Evolutionary conservation across 2,888 invertebrate genomes (phyloP), one percentile per base, ranked within the genome.

Genomic region (Pharmacophagus antenor): DNA sequence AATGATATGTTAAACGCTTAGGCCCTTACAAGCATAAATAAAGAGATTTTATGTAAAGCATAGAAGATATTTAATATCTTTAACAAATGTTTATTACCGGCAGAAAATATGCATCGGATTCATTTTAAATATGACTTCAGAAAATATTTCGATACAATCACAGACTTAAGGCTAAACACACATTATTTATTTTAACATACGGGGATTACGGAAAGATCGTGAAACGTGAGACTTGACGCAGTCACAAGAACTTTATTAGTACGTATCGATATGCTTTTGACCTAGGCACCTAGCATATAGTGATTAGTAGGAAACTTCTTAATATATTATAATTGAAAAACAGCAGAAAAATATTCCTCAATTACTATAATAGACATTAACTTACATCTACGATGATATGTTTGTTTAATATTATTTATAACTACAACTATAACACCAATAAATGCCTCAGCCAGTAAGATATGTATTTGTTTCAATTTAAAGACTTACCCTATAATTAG

Each of bases 371-470:
- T 73, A 76, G 2, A 58, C 64, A 72, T 76, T 78, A 79, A 75
- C 63, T 66, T 67, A 64, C 20, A 56, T 49, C 60, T 64, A 66
- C 49, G 51, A 62, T 64, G 66, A 68, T 64, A 66, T 65, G 65
- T 67, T 63, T 63, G 23, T 60, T 60, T 52, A 52, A 55, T 50
- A 50, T 44, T 60, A 50, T 21, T 53, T 12, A 17, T 53, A 44
- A 55, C 46, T 51, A 58, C 53, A 64, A 58, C 47, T 65, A 74
- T 83, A 86, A 87, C 87, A 87, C 75, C 84, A 68, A 80, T 86
- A 89, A 89, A 90, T 91, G 90, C 91, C 90, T 85, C 91, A 91
- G 90, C 90, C 91, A 90, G 85, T 75, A 76, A 69, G 88, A 90
- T 90, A 89, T 91, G 87, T 91, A 82, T 85, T 79, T 74, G 85